A percentile compares a stretch with the other conserved stretches of the same genome.
These are phyloP conservation scores for Jacana jacana DNA, from an alignment of 2,113 vertebrate species.

Conservation along the genomic window DNA sequence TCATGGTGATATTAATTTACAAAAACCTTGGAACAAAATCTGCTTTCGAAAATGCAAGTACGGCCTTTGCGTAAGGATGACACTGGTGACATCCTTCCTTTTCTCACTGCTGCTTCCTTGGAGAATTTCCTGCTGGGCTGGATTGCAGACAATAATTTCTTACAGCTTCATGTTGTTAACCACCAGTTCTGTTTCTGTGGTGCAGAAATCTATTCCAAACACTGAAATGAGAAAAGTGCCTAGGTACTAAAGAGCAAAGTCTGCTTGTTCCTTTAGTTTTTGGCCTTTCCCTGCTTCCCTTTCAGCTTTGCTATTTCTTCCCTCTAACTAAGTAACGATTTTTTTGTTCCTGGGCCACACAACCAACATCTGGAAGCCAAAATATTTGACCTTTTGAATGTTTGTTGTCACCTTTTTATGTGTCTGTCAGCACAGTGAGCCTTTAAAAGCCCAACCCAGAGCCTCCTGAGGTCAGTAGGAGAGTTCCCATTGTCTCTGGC, in stretches of 20 bases:
- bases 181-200: not conserved
- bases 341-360: not conserved
- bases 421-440: not conserved
- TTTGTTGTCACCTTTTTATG: slow-evolving; percentile 10
- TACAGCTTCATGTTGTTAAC: not conserved
- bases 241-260: not conserved
- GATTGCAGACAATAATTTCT: not conserved
- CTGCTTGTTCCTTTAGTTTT: not conserved
- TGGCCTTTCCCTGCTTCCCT: not conserved
- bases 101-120: slow-evolving; percentile 7
- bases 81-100: not conserved
- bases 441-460: not conserved
- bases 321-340: not conserved
- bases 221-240: not conserved
- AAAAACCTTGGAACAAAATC: not conserved
- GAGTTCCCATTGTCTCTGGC: not conserved
- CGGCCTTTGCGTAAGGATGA: not conserved
- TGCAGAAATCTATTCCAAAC: not conserved
- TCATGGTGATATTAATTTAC: not conserved
- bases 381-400: slow-evolving; percentile 43
- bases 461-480: not conserved
- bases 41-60: not conserved
- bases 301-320: not conserved
- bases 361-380: slow-evolving; percentile 42
- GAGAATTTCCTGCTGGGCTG: slow-evolving; percentile 16